These are phyloP conservation scores for Scrobipalpa costella DNA, from an alignment of 2,888 invertebrate genomes.

Conservation along the genomic window DNA sequence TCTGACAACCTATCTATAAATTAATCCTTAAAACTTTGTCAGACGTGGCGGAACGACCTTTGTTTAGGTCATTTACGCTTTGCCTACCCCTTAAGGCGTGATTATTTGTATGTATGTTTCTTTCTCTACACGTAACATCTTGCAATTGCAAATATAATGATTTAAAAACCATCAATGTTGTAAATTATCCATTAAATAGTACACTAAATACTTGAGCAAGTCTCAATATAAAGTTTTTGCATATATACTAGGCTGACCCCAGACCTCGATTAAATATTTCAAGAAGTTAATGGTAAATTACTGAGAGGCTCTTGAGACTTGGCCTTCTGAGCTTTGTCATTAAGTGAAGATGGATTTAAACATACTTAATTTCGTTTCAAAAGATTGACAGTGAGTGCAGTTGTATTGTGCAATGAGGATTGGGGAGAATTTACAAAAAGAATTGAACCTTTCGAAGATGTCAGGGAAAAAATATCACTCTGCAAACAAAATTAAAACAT, in stretches of 20 bases:
- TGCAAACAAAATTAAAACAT: too few relatives aligned
- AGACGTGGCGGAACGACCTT: too few relatives aligned
- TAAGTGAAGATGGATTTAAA: slow-evolving; percentile 16
- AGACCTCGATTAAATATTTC: slow-evolving; percentile 19
- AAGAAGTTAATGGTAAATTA: slow-evolving; percentile 12
- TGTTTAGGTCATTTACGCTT: too few relatives aligned
- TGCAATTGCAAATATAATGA: not conserved
- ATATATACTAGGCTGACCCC: slow-evolving; percentile 10
- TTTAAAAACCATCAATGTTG: not conserved
- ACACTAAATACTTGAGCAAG: slow-evolving; percentile 1
- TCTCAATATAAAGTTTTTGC: slow-evolving; percentile 13
- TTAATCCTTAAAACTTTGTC: too few relatives aligned
- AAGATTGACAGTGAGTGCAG: slow-evolving; percentile 20
- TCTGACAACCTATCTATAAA: too few relatives aligned
- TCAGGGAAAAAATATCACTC: not conserved
- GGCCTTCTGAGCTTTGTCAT: slow-evolving; percentile 6
- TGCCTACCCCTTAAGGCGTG: too few relatives aligned
- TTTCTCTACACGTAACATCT: too few relatives aligned
- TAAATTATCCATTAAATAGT: not conserved
- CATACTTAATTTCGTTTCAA: slow-evolving; percentile 20
- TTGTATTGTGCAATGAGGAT: slow-evolving; percentile 17
- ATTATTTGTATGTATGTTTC: too few relatives aligned
- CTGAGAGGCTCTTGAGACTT: slow-evolving; percentile 1
- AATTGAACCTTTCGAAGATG: not conserved
- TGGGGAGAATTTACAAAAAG: not conserved